Conservation (phyloP, 2,797 vertebrate species). For the Acrocephalus scirpaceus region DNA sequence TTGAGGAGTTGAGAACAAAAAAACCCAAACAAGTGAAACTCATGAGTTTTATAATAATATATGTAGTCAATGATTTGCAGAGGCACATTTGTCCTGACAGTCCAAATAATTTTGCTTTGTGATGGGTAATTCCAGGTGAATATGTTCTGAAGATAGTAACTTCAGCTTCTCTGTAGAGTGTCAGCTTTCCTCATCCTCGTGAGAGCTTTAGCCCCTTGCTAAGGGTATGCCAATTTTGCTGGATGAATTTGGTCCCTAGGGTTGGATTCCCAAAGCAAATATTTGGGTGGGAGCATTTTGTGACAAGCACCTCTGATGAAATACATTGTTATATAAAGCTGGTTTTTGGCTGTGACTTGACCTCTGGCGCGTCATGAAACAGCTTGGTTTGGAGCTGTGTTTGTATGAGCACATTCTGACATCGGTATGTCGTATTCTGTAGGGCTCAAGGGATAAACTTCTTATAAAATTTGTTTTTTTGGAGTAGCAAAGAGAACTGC, state of each 20-base stretch:
- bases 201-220: neutral
- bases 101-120: neutral
- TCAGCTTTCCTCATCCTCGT: neutral
- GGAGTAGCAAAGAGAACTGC: neutral
- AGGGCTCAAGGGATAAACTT: neutral
- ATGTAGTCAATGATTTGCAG: neutral
- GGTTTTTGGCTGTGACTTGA: constrained; percentile 2
- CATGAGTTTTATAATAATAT: neutral
- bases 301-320: constrained; percentile 16
- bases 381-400: neutral
- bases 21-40: neutral
- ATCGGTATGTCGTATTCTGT: neutral
- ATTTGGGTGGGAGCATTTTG: neutral
- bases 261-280: neutral
- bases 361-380: neutral
- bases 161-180: neutral
- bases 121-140: neutral
- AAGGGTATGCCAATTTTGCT: neutral
- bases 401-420: neutral
- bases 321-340: constrained; percentile 38
- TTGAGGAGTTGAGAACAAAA: neutral
- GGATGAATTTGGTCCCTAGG: neutral
- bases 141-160: neutral
- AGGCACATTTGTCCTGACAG: neutral
- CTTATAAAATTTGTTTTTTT: neutral